Base-by-base conservation (phyloP, 2,888 invertebrate genomes). In the Orchestes rusci region DNA sequence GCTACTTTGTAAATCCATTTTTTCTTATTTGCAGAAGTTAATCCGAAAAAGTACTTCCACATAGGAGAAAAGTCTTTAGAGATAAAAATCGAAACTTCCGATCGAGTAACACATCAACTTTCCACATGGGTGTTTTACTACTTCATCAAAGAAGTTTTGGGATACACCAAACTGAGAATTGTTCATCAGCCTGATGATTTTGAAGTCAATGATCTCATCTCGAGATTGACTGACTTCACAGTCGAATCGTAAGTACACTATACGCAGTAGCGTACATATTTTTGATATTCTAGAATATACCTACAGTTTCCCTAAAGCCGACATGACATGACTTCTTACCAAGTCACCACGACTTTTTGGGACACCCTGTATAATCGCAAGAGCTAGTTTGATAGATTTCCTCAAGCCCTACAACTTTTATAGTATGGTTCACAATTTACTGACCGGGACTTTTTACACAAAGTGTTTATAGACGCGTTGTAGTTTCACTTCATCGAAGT, bases 121-220 rank as follows among this genome's bases (percentile, higher is more conserved):
- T 68, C 69, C 20, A 73, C 77, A 0, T 67, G 74, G 50, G 70
- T 79, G 33, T 77, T 77, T 64, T 72, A 69, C 45, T 77, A 79
- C 43, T 75, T 76, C 53, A 59, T 78, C 7, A 69, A 73, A 33
- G 68, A 67, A 55, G 59, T 73, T 20, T 56, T 73, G 16, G 69
- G 67, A 5, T 76, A 75, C 55, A 56, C 67, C 1, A 64, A 65
- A 28, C 66, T 75, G 2, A 59, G 59, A 10, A 60, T 73, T 3
- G 52, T 66, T 2, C 56, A 67, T n/a, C 56, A 58, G 23, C 69
- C 70, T n/a, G 73, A 73, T 51, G 49, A 65, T 33, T 74, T 71
- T 54, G 58, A 70, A 31, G 59, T 65, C 2, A 56, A 56, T 1
- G 53, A 59, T 2, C 65, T 66, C 2, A 65, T 71, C 31, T 57